Percentiles rank a stretch among this genome's conserved stretches.
Conservation (phyloP, 2,113 vertebrate genomes). For the Elephas maximus region DNA sequence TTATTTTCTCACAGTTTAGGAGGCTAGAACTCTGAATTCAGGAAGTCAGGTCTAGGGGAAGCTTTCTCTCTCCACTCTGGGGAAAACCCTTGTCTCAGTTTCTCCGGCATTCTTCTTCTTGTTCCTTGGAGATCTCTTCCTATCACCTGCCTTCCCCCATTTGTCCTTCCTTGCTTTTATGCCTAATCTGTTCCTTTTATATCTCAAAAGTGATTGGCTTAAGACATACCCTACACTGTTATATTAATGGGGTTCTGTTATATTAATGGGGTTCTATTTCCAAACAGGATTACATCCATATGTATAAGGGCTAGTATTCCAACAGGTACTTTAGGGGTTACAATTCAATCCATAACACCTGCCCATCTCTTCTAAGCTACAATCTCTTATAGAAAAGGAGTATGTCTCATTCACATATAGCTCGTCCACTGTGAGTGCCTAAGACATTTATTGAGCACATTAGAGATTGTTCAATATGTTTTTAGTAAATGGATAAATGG, state of each 20-base stretch:
- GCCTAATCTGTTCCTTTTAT: not conserved
- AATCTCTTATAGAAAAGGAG: not conserved
- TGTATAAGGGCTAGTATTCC: not conserved
- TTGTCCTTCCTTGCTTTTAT: not conserved
- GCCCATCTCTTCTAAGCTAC: not conserved
- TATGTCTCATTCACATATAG: not conserved
- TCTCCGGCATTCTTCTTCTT: not conserved
- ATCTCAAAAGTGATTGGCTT: not conserved
- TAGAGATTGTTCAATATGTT: not conserved
- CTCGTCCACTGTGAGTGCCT: not conserved
- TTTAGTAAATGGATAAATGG: not conserved
- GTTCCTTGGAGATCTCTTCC: not conserved
- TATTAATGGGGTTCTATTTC: not conserved
- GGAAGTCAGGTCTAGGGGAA: too few species aligned
- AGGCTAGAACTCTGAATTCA: too few species aligned
- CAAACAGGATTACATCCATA: not conserved
- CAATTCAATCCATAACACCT: not conserved
- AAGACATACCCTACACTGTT: not conserved
- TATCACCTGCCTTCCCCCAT: not conserved
- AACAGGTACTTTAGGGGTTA: not conserved
- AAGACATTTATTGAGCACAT: not conserved
- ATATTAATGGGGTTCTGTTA: not conserved
- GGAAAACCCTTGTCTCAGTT: not conserved
- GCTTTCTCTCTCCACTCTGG: too few species aligned
- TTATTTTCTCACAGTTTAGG: too few species aligned